Evolutionary conservation across 1,140 invertebrate genomes (phyloP).

Genomic region (Cherax quadricarinatus): DNA sequence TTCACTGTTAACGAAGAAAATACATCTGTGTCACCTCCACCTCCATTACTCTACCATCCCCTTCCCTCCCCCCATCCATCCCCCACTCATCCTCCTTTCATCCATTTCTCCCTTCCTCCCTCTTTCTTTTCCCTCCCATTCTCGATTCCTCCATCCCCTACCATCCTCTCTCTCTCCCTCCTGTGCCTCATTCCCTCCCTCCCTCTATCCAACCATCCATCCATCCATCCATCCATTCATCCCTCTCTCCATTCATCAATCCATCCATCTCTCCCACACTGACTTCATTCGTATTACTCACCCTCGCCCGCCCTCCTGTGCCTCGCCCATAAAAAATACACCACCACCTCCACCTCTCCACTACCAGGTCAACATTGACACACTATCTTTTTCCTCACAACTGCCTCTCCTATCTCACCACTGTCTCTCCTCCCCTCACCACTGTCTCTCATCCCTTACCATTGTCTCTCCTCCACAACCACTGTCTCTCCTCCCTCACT

Average conservation of each 20-base stretch:
- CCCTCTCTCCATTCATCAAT: background rate
- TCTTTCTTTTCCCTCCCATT: background rate
- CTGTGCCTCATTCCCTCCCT: background rate
- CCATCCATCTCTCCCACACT: background rate
- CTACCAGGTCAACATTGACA: too few relatives aligned
- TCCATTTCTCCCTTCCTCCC: background rate
- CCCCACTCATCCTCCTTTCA: background rate
- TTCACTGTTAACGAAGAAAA: background rate
- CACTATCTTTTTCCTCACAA: too few relatives aligned
- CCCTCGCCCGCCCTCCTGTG: background rate
- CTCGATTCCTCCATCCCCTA: background rate
- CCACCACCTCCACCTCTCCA: too few relatives aligned
- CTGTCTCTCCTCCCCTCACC: background rate
- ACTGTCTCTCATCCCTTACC: background rate
- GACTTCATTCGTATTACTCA: background rate
- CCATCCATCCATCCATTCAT: background rate
- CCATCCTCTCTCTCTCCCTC: background rate
- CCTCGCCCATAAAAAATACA: background rate
- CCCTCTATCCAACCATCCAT: background rate
- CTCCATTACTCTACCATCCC: background rate
- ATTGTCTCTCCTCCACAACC: background rate
- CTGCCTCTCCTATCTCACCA: too few relatives aligned
- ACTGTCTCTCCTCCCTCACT: too few relatives aligned
- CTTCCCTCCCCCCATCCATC: background rate
- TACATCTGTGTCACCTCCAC: slow-evolving; percentile 11